Base-by-base conservation (phyloP, 2,888 invertebrate genomes). In the Dastarcus helophoroides region DNA sequence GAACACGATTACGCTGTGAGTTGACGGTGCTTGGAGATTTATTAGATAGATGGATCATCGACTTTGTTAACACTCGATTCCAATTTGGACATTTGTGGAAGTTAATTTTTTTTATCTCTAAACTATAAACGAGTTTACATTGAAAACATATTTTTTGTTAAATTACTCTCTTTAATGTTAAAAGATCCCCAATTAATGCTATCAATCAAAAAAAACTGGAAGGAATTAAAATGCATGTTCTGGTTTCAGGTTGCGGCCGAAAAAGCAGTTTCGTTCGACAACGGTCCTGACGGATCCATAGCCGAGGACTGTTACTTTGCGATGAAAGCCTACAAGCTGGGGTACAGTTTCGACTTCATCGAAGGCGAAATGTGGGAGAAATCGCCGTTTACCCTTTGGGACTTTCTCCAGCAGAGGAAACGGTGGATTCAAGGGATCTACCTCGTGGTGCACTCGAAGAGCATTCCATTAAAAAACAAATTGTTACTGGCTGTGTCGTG, bases 281-380 rank as follows among this genome's bases (percentile, higher is more conserved):
- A 95, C 62, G 95, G 95, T 9, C 68, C 86, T 39, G 94, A 94
- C 61, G 94, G 95, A 11, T 93, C 93, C 1, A 85, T 95, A n/a
- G 94, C 95, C 11, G 95, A 95, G 62, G 95, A 95, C 60, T 94
- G 93, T 55, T 95, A 79, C 60, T 95, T 95, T 63, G 90, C 91
- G 11, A 94, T 95, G 91, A 79, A 86, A 41, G 94, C 94, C 3
- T 89, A 80, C 60, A 74, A 76, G 39, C 76, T 86, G 58, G 94
- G 93, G 14, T 94, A 84, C 58, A 73, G 81, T 11, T 95, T 95
- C 61, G 86, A 90, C 58, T 95, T 94, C 63, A 79, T 95, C 42
- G 94, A 95, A 59, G 94, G 95, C 27, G 95, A 95, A 65, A 94
- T 95, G 94, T 93, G 93, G 82, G 95, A 95, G 58, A 94, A 95